Conservation (phyloP, 1,140 invertebrate genomes). For the Lethocerus indicus region DNA sequence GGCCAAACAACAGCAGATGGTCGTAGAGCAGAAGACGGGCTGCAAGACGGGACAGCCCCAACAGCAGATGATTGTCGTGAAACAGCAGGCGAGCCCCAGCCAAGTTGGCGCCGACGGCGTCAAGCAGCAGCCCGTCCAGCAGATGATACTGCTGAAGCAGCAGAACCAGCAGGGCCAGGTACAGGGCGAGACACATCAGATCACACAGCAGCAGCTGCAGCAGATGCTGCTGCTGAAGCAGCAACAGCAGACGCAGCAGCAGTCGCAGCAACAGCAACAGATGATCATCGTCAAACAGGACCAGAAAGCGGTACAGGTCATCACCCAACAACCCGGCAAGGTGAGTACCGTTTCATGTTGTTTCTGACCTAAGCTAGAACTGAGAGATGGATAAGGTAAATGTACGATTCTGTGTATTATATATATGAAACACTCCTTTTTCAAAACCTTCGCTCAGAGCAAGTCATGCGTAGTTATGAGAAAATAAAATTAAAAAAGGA, state of each 20-base stretch:
- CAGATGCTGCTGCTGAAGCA: conserved; percentile 18
- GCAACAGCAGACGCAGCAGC: conserved; percentile 13
- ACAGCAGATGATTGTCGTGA: conserved; percentile 1
- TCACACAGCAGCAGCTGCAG: conserved; percentile 18
- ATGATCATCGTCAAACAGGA: conserved; percentile 17
- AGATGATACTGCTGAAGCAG: conserved; percentile 18
- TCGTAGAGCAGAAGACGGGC: conserved; percentile 14
- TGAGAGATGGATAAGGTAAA: too few relatives aligned
- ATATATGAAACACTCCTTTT: too few relatives aligned
- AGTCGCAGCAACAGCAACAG: conserved; percentile 12
- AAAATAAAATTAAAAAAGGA: too few relatives aligned
- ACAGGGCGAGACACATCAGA: conserved; percentile 4
- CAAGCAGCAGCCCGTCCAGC: conserved; percentile 19
- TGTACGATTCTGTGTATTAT: too few relatives aligned
- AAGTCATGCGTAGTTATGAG: too few relatives aligned
- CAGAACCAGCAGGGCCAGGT: neutral
- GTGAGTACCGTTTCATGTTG: too few relatives aligned
- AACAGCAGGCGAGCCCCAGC: neutral
- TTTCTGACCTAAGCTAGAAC: too few relatives aligned
- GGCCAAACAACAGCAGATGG: conserved; percentile 16
- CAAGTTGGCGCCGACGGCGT: conserved; percentile 1
- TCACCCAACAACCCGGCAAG: too few relatives aligned
- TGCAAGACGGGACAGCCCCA: neutral
- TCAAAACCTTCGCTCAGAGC: too few relatives aligned
- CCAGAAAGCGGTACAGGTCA: conserved; percentile 13